Evolutionary conservation across 2,888 invertebrate species (phyloP), one percentile per base, ranked within the genome.

Genomic region (Tillus elongatus): DNA sequence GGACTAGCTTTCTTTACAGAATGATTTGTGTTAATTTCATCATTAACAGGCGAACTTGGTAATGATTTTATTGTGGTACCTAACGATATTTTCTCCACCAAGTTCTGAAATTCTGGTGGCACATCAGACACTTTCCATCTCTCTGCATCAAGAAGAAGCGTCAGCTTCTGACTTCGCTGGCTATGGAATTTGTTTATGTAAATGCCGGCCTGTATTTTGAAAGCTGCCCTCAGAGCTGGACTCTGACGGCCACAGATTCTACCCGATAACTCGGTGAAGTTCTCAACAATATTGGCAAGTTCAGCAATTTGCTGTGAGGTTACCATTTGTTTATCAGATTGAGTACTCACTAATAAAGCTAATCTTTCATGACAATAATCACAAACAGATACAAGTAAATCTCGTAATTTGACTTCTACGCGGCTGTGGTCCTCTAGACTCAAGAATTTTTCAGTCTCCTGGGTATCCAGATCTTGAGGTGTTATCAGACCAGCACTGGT

Each of bases 91-190:
- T 76, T 54, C 43, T 58, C 77, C 19, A 92, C 80, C 41, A 93
- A 73, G 49, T 77, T 73, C 67, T 97, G 96, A 60, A 95, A 84
- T 59, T 91, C 88, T 46, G 73, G 71, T 1, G 93, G 88, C 34
- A 96, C 88, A 54, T 93, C 91, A 3, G 91, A 87, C 51, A 84
- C 79, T 57, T 87, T 90, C 97, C 97, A 97, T 41, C 87, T 72
- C 64, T 97, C 97, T 44, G 79, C 79, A 60, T 95, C 95, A 30
- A 97, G 69, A 24, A 92, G 74, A 42, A 86, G 64, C 28, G 82
- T 82, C 36, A 97, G 68, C 64, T 92, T 91, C 35, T 77, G 78
- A 64, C 89, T 87, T 30, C 89, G 74, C 56, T 92, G 90, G 27
- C 79, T 74, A 64, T 97, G 96, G 63, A 97, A 90, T 54, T 83